Evolutionary conservation across 2,888 invertebrate species (phyloP).

Genomic region (Alentia gelatinosa): DNA sequence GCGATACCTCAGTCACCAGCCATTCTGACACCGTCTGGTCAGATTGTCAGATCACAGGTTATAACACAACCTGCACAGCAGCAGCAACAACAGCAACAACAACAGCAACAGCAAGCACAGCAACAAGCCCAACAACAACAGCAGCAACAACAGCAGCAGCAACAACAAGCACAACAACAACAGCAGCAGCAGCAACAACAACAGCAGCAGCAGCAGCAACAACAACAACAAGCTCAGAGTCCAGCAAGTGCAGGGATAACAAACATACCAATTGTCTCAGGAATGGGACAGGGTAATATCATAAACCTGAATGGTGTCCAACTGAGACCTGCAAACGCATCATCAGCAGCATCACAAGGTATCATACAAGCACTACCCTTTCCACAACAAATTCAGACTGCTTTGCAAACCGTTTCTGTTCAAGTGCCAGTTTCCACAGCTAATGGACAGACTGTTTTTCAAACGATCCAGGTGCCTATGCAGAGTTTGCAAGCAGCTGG

Average conservation of each 20-base stretch:
- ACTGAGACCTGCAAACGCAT: conserved; percentile 82
- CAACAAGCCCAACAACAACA: neutral
- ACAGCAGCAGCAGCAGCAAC: neutral
- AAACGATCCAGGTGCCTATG: conserved; percentile 95
- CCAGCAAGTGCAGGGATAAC: conserved; percentile 61
- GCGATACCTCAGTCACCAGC: conserved; percentile 62
- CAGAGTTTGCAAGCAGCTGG: conserved; percentile 82
- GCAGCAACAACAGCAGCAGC: neutral
- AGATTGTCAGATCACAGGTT: conserved; percentile 85
- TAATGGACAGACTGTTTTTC: conserved; percentile 96
- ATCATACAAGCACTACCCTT: conserved; percentile 85
- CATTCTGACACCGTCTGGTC: conserved; percentile 84
- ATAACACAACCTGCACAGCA: conserved; percentile 81
- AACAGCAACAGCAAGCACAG: conserved; percentile 20
- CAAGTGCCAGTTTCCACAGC: conserved; percentile 93
- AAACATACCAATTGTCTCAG: conserved; percentile 61
- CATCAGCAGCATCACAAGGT: conserved; percentile 59
- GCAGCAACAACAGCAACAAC: conserved; percentile 70
- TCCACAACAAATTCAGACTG: conserved; percentile 81
- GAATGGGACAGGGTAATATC: conserved; percentile 84
- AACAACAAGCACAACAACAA: conserved; percentile 39
- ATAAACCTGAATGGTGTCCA: conserved; percentile 82
- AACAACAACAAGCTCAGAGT: conserved; percentile 79
- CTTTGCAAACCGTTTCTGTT: conserved; percentile 84
- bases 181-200: conserved; percentile 17